These are phyloP conservation scores for Cyanistes caeruleus DNA, from an alignment of 2,113 vertebrate genomes.

Conservation along the genomic window DNA sequence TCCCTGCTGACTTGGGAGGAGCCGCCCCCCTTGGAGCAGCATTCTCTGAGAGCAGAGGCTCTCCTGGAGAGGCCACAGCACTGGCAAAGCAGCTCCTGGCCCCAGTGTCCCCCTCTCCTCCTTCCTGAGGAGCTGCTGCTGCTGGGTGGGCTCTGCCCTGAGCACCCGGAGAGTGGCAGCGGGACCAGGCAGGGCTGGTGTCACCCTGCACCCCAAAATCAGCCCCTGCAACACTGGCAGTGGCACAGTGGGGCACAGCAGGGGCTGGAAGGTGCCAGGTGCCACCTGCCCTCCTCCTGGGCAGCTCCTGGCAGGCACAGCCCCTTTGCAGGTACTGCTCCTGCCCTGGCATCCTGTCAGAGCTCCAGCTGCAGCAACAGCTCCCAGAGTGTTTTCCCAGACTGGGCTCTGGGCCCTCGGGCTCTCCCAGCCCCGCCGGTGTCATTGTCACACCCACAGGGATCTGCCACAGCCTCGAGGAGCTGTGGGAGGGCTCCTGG, in stretches of 20 bases:
- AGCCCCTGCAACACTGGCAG: accelerated
- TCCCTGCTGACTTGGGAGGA: background rate
- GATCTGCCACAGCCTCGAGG: background rate
- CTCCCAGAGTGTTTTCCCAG: accelerated
- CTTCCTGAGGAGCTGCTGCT: background rate
- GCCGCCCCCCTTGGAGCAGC: accelerated
- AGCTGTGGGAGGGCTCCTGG: background rate
- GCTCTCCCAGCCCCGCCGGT: accelerated
- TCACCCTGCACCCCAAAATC: background rate
- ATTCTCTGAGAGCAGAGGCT: background rate
- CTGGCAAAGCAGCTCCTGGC: background rate
- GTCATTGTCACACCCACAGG: background rate
- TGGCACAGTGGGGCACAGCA: accelerated
- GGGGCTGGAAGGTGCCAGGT: background rate
- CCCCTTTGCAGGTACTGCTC: background rate
- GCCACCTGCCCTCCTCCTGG: accelerated
- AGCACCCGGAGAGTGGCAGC: accelerated
- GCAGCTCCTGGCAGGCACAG: accelerated
- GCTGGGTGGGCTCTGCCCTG: background rate
- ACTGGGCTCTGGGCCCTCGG: accelerated
- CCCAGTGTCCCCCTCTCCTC: accelerated
- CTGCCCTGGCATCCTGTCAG: background rate
- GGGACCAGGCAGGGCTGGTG: background rate
- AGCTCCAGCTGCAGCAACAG: background rate
- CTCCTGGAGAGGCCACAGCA: background rate